Conservation (phyloP, 2,797 vertebrate species). For the Chrysocyon brachyurus region DNA sequence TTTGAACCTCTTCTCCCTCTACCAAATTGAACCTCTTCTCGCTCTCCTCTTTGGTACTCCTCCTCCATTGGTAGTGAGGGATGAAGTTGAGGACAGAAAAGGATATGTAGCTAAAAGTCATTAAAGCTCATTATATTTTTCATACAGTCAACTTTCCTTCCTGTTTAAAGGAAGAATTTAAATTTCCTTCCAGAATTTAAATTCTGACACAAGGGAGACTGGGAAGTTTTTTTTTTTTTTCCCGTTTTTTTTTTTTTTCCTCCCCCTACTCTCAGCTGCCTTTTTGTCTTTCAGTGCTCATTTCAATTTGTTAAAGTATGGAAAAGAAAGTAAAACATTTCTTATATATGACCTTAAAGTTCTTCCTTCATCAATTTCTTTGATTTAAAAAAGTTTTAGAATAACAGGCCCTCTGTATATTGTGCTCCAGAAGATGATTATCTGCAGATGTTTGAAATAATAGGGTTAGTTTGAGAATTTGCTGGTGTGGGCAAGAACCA, state of each 20-base stretch:
- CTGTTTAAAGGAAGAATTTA: no score
- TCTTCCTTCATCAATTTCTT: conserved; percentile 29
- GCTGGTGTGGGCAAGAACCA: background rate
- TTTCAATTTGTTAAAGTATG: conserved; percentile 11
- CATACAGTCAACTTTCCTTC: background rate
- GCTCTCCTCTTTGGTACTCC: background rate
- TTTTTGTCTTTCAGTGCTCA: conserved; percentile 49
- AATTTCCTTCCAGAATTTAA: background rate
- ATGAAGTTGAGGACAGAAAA: background rate
- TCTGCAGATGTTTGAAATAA: background rate
- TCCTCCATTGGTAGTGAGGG: no score
- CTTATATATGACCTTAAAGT: background rate
- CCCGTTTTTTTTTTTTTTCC: background rate
- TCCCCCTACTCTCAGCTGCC: background rate
- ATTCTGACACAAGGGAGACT: background rate
- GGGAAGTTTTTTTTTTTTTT: background rate
- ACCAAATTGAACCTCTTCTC: no score
- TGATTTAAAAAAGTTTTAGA: conserved; percentile 50
- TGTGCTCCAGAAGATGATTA: background rate
- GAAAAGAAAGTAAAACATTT: conserved; percentile 7
- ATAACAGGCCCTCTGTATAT: background rate
- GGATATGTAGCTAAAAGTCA: background rate
- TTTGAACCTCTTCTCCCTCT: no score
- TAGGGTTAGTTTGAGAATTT: background rate
- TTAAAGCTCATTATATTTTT: background rate